Percentiles rank a stretch among this genome's conserved stretches.
Evolutionary conservation across 2,888 invertebrate genomes (phyloP).

Genomic region (Oxystoma pomonae): DNA sequence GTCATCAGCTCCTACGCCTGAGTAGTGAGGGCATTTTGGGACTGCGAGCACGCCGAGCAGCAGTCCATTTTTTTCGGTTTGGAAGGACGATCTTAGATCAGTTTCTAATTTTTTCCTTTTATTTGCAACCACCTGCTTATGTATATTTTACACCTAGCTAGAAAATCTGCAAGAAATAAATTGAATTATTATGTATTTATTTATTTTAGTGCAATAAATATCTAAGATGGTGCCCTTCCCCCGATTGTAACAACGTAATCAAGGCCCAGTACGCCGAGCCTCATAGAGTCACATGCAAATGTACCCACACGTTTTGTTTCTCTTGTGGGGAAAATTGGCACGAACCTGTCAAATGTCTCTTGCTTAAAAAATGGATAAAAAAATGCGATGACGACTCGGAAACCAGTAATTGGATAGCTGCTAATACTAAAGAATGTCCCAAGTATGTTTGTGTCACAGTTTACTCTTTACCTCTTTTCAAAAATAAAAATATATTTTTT

Average conservation of each 20-base stretch:
- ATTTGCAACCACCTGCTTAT: constrained; percentile 6
- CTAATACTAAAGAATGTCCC: constrained; percentile 98
- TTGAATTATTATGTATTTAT: constrained; percentile 2
- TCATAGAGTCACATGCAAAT: constrained; percentile 89
- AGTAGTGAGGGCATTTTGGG: no score
- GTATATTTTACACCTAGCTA: background rate
- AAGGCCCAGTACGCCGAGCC: constrained; percentile 89
- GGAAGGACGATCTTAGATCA: no score
- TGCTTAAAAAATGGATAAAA: constrained; percentile 94
- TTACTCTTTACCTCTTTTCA: no score
- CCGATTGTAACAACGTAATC: constrained; percentile 95
- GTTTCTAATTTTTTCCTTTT: no score
- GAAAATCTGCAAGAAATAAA: background rate
- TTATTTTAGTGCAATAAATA: constrained; percentile 82
- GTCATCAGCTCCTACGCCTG: no score
- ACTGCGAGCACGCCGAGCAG: no score
- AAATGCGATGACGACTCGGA: constrained; percentile 99
- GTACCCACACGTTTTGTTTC: constrained; percentile 93
- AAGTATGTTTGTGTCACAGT: no score
- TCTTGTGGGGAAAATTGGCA: constrained; percentile 97
- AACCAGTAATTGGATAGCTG: constrained; percentile 99
- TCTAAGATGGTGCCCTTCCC: constrained; percentile 96
- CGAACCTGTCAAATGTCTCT: constrained; percentile 93
- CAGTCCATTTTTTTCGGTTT: no score
- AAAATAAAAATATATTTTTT: no score